Evolutionary conservation across 2,113 vertebrate species (phyloP).

Genomic region (Anseranas semipalmata): DNA sequence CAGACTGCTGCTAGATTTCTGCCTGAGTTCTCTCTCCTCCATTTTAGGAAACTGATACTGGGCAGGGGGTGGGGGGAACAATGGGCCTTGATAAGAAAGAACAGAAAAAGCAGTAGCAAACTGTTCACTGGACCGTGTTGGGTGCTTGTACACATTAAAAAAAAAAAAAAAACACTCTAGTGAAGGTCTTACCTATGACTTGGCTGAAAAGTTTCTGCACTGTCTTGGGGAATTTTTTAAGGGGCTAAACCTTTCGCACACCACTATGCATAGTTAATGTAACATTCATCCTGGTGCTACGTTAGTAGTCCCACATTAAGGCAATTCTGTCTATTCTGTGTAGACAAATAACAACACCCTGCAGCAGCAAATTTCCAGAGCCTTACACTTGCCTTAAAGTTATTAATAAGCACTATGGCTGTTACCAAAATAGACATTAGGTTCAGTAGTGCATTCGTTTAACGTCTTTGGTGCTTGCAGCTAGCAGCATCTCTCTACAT

Average conservation of each 20-base stretch:
- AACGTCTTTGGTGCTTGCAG: slow-evolving; percentile 77
- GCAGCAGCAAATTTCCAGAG: slow-evolving; percentile 48
- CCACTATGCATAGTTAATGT: slow-evolving; percentile 48
- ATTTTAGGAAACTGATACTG: neutral
- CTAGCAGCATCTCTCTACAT: slow-evolving; percentile 68
- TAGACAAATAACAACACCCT: slow-evolving; percentile 14
- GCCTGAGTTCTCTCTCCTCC: neutral
- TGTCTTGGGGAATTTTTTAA: neutral
- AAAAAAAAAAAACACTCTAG: neutral
- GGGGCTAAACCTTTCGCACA: neutral
- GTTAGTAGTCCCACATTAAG: slow-evolving; percentile 60
- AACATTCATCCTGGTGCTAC: slow-evolving; percentile 58
- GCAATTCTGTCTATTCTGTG: slow-evolving; percentile 58
- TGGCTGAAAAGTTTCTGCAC: neutral
- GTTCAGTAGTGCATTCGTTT: slow-evolving; percentile 65
- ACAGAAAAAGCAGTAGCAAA: neutral
- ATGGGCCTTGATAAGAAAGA: neutral
- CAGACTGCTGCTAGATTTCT: neutral
- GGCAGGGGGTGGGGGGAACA: neutral
- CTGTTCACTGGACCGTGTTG: neutral
- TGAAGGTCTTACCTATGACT: slow-evolving; percentile 32
- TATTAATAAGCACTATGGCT: slow-evolving; percentile 63
- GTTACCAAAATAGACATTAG: slow-evolving; percentile 69
- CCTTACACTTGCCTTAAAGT: slow-evolving; percentile 15
- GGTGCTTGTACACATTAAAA: neutral